phyloP scores from a whole-genome alignment of 1,140 invertebrate species.

The Lepidurus apus region DNA sequence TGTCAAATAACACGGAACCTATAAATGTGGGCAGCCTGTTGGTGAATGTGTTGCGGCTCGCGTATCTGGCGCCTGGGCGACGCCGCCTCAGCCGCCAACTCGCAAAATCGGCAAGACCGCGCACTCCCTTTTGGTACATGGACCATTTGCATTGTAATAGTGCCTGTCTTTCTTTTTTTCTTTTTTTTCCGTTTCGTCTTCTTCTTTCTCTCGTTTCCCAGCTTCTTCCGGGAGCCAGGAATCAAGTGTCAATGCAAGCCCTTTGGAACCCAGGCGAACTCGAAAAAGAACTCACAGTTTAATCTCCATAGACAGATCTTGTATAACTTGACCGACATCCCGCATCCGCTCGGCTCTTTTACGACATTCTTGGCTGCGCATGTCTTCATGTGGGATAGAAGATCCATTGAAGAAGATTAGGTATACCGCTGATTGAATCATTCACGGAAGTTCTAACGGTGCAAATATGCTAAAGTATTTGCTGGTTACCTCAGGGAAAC shows the following conservation, averaged over 20 bases:
- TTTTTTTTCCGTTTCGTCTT: not conserved
- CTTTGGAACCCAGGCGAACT: not conserved
- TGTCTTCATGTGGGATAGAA: no score
- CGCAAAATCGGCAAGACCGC: not conserved
- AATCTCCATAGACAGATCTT: no score
- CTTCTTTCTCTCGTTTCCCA: not conserved
- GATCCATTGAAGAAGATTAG: no score
- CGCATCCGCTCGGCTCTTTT: no score
- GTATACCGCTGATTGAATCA: no score
- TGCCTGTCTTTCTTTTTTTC: not conserved
- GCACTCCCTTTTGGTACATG: not conserved
- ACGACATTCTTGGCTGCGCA: no score
- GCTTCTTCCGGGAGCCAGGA: slow-evolving; percentile 1
- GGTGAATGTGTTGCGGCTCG: not conserved
- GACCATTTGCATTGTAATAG: slow-evolving; percentile 17
- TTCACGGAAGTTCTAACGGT: no score
- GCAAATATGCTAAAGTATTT: no score
- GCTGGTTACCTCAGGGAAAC: no score
- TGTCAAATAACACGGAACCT: no score
- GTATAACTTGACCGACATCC: no score
- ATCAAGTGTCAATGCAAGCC: not conserved
- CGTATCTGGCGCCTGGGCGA: slow-evolving; percentile 1
- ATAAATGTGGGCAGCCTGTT: not conserved
- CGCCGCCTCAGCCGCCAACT: not conserved
- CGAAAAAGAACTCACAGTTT: not conserved